phyloP scores from a whole-genome alignment of 2,888 invertebrate species.

The Galeopsomyia nigrocyanea region DNA sequence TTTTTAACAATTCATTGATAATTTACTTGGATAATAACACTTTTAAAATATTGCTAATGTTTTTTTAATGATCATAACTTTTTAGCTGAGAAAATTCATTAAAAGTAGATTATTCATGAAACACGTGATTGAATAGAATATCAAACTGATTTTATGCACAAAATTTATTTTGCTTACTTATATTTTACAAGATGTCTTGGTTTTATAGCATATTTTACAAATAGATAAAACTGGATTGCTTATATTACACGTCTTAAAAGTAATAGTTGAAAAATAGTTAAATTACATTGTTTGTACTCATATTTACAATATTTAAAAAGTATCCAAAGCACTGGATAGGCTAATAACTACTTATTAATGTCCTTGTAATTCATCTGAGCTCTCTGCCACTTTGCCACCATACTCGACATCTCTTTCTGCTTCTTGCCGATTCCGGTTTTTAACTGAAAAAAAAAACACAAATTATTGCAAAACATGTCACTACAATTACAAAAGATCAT shows the following conservation, averaged over 20 bases:
- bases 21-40: too few relatives aligned
- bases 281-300: constrained; percentile 43
- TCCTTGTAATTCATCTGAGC: constrained; percentile 72
- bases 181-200: constrained; percentile 35
- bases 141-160: constrained; percentile 32
- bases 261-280: constrained; percentile 40
- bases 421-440: constrained; percentile 77
- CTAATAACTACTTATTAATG: constrained; percentile 18
- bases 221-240: constrained; percentile 20
- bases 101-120: too few relatives aligned
- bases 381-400: constrained; percentile 82
- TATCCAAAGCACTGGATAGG: constrained; percentile 14
- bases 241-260: constrained; percentile 34
- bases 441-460: constrained; percentile 65
- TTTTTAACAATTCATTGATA: too few relatives aligned
- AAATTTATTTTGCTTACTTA: constrained; percentile 37
- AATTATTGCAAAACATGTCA: not conserved
- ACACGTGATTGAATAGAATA: too few relatives aligned
- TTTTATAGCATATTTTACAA: constrained; percentile 37
- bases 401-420: constrained; percentile 78
- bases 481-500: not conserved
- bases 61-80: too few relatives aligned
- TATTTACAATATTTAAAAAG: constrained; percentile 38
- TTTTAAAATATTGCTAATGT: too few relatives aligned
- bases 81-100: too few relatives aligned